Evolutionary conservation across 2,797 vertebrate genomes (phyloP).

Genomic region (Hippopotamyrus pictus): DNA sequence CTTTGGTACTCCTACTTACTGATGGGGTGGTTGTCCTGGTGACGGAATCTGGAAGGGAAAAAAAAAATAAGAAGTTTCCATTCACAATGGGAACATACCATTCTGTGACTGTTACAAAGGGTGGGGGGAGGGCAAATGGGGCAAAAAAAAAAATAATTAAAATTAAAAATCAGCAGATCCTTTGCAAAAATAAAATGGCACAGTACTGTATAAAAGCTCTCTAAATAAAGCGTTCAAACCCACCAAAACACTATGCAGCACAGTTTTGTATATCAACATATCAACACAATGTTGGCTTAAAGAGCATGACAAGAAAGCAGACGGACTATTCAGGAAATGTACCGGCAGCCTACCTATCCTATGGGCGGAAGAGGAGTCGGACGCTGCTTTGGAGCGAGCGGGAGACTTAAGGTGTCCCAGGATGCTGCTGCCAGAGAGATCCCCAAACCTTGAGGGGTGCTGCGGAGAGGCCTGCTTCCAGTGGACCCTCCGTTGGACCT

Average conservation of each 20-base stretch:
- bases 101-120: neutral
- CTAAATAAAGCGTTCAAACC: neutral
- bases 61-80: conserved; percentile 1
- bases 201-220: neutral
- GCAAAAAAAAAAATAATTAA: neutral
- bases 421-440: conserved; percentile 68
- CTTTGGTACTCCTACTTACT: conserved; percentile 80
- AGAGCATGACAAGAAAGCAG: neutral
- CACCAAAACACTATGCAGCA: neutral
- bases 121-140: neutral
- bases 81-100: neutral
- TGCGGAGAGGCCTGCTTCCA: conserved; percentile 88
- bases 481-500: conserved; percentile 88
- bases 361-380: conserved; percentile 83
- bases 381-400: conserved; percentile 82
- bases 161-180: neutral
- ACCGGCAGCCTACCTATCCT: conserved; percentile 69
- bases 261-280: neutral
- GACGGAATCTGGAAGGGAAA: conserved; percentile 67
- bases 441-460: conserved; percentile 78
- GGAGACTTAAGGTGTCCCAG: conserved; percentile 85
- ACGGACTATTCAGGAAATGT: neutral
- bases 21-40: conserved; percentile 86
- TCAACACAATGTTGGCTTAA: neutral
- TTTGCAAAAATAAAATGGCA: neutral